Conservation (phyloP, 2,113 vertebrate species). For the Formicarius rufipectus region DNA sequence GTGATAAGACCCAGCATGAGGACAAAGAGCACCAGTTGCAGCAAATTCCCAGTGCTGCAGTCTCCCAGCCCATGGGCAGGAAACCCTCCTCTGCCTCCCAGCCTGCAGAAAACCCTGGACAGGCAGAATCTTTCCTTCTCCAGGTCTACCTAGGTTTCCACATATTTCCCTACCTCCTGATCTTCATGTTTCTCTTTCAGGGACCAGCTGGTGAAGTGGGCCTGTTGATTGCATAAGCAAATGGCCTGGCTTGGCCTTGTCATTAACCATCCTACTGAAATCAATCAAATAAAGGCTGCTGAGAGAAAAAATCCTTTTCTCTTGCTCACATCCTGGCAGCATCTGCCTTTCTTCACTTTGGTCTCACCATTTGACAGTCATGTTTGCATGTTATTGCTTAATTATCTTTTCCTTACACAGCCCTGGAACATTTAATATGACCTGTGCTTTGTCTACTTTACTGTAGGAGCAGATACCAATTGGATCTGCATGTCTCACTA, state of each 20-base stretch:
- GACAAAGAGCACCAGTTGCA: background rate
- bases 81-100: background rate
- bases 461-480: conserved; percentile 41
- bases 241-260: background rate
- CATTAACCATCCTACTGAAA: background rate
- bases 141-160: background rate
- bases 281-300: background rate
- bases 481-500: conserved; percentile 42
- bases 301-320: background rate
- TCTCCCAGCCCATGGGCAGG: background rate
- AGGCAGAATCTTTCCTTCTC: background rate
- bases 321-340: background rate
- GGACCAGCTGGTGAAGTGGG: background rate
- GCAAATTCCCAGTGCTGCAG: background rate
- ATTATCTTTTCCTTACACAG: conserved; percentile 40
- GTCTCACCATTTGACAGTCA: conserved; percentile 19
- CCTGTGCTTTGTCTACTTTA: background rate
- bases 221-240: background rate
- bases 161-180: background rate
- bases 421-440: background rate
- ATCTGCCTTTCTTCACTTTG: background rate
- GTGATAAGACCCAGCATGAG: background rate
- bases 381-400: conserved; percentile 45
- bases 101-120: background rate
- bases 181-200: background rate